Base-by-base conservation (phyloP, 2,797 vertebrate genomes). In the Tenualosa thibaudeaui region DNA sequence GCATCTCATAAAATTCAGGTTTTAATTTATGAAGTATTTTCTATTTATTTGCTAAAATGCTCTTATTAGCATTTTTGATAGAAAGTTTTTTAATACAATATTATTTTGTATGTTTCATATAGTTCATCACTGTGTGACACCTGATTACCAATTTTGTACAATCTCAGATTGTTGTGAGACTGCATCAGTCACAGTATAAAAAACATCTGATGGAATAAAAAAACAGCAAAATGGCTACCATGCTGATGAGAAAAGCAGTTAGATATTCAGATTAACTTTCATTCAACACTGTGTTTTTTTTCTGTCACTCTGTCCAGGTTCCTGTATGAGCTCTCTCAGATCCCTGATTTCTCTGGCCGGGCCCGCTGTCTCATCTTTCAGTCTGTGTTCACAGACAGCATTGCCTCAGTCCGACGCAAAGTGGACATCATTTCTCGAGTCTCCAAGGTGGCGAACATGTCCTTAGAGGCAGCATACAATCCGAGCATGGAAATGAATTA, bases 291-390 rank as follows among this genome's bases (percentile, higher is more conserved):
- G 10, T 71, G 37, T 71, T 65, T 15, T 13, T 17, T 26, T 60
- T 62, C 26, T 83, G 37, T 83, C 5, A 37, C n/a, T 19, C 78
- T 84, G 43, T 31, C 19, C 92, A 99, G 98, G 91, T 99, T 99
- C 93, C 94, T 99, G 5, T 98, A 97, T 22, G 98, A 99, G 87
- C 93, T 99, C 81, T 97, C 98, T 86, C 97, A 97, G 95, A 98
- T 99, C 89, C 96, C 98, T 24, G 96, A 98, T 92, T 99, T 99
- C 12, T 92, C 96, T 19, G 95, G 96, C 87, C 94, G 98, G 91
- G 95, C 97, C 87, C 96, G 93, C 87, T 98, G 98, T 88, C 97
- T 99, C 86, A 98, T 99, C 93, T 98, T 99, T 92, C 96, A 95
- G 88, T 96, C 97, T 0, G 92, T 94, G 75, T 99, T 99, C 91